Percentiles rank a stretch among this genome's conserved stretches.
These are phyloP conservation scores for Epinephelus coioides DNA, from an alignment of 2,797 vertebrate species.

Conservation along the genomic window DNA sequence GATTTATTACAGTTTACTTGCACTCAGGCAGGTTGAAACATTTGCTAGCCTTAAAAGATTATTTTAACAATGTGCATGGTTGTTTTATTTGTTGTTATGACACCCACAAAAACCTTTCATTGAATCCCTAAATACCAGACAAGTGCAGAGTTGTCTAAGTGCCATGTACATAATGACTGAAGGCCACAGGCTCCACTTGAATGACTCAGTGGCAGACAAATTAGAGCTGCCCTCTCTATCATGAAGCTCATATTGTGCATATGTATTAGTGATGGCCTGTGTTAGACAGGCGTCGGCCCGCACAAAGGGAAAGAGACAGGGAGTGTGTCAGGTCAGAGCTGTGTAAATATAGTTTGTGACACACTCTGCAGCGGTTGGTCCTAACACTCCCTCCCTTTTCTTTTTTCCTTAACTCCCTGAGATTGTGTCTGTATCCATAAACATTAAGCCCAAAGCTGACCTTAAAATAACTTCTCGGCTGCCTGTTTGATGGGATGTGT, in stretches of 20 bases:
- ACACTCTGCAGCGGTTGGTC: conserved; percentile 55
- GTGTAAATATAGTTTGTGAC: conserved; percentile 84
- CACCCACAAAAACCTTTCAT: not conserved
- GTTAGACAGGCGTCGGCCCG: conserved; percentile 32
- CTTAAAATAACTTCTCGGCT: conserved; percentile 64
- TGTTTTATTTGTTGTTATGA: not conserved
- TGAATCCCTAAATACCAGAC: conserved; percentile 2
- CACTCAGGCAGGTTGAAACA: not conserved
- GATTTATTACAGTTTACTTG: not conserved
- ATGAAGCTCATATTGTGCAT: conserved; percentile 15
- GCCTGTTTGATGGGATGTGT: conserved; percentile 34
- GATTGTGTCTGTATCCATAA: conserved; percentile 76
- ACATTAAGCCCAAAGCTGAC: conserved; percentile 58
- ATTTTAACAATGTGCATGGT: not conserved
- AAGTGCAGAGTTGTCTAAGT: not conserved
- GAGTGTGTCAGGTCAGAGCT: conserved; percentile 71
- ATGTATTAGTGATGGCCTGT: conserved; percentile 32
- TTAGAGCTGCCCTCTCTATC: not conserved
- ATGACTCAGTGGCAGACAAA: conserved; percentile 19
- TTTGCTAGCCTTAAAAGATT: not conserved
- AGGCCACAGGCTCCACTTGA: conserved; percentile 1
- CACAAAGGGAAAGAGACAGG: conserved; percentile 47
- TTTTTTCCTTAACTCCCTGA: conserved; percentile 65
- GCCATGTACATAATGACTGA: not conserved
- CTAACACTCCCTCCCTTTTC: conserved; percentile 63